Evolutionary conservation across 2,113 vertebrate genomes (phyloP).

Genomic region (Lethenteron reissneri): DNA sequence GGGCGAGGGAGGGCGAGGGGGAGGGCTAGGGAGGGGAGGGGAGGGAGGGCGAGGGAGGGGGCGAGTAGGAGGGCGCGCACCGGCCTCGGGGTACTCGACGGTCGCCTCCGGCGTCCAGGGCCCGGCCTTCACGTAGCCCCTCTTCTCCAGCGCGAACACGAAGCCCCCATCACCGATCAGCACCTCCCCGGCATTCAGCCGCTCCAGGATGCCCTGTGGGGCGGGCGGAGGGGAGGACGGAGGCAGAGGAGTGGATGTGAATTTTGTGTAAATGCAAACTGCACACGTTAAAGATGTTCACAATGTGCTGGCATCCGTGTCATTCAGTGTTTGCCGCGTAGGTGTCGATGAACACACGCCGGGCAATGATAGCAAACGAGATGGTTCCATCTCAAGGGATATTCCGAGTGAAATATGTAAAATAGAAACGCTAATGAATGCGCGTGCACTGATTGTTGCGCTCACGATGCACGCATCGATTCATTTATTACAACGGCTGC

Average conservation of each 20-base stretch:
- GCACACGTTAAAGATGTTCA: neutral
- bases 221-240: neutral
- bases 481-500: too few species aligned
- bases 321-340: too few species aligned
- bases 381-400: too few species aligned
- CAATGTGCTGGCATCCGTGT: neutral
- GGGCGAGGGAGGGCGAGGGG: too few species aligned
- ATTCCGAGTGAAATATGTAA: too few species aligned
- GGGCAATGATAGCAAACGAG: too few species aligned
- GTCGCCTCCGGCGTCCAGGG: constrained; percentile 93
- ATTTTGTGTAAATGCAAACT: neutral
- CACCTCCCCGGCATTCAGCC: constrained; percentile 61
- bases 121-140: constrained; percentile 82
- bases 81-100: constrained; percentile 60
- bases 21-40: too few species aligned
- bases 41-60: too few species aligned
- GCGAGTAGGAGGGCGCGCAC: constrained; percentile 20
- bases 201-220: constrained; percentile 53
- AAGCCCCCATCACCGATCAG: constrained; percentile 87
- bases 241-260: neutral
- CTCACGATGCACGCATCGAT: too few species aligned
- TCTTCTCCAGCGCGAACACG: constrained; percentile 80
- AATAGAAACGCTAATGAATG: too few species aligned
- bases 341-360: too few species aligned
- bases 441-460: too few species aligned